These are phyloP conservation scores for Taeniopygia guttata DNA, from an alignment of 2,797 vertebrate species.

Conservation along the genomic window DNA sequence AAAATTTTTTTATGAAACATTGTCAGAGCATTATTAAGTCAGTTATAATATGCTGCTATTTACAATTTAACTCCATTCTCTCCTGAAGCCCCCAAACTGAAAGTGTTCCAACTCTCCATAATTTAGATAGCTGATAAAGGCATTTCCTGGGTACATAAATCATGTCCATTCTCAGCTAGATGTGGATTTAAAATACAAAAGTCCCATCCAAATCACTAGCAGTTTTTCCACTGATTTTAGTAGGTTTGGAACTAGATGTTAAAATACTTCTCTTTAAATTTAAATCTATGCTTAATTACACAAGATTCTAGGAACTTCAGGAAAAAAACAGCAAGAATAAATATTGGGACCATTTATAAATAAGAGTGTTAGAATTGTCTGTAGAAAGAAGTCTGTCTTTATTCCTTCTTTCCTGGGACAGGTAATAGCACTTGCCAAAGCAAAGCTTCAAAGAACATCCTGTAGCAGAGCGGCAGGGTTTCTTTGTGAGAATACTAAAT, in stretches of 20 bases:
- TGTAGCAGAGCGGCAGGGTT: not conserved
- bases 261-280: not conserved
- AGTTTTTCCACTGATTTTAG: not conserved
- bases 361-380: not conserved
- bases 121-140: not conserved
- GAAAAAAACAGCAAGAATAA: not conserved
- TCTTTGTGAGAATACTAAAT: not conserved
- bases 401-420: not conserved
- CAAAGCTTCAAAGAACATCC: not conserved
- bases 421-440: not conserved
- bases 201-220: not conserved
- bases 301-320: not conserved
- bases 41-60: not conserved
- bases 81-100: not conserved
- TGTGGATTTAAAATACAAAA: not conserved
- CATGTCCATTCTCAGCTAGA: not conserved
- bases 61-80: not conserved
- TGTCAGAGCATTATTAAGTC: not conserved
- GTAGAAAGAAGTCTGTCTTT: not conserved
- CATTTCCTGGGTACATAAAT: not conserved
- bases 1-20: not conserved
- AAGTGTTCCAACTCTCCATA: not conserved
- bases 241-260: not conserved
- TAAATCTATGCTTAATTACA: not conserved
- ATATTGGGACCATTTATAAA: not conserved